A percentile compares a stretch with the other conserved stretches of the same genome.
phyloP scores from a whole-genome alignment of 2,888 invertebrate species.

The Lamellibrachia satsuma region DNA sequence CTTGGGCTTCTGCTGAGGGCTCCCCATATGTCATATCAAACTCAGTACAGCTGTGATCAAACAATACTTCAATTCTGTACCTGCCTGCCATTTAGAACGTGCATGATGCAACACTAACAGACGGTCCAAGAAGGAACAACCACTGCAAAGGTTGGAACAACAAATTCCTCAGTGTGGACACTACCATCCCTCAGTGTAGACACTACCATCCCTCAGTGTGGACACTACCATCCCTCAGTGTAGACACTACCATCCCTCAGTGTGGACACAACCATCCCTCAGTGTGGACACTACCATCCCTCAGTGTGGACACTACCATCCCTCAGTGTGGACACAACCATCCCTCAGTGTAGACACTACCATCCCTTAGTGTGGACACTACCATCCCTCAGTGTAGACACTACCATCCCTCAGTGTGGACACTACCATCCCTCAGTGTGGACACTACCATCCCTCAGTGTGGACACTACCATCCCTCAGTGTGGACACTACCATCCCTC shows the following conservation, averaged over 20 bases:
- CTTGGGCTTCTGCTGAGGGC: slow-evolving; percentile 88
- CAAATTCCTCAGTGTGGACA: too few species aligned
- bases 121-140: too few species aligned
- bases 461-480: not conserved
- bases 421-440: not conserved
- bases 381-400: not conserved
- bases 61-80: too few species aligned
- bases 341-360: too few species aligned
- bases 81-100: too few species aligned
- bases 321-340: too few species aligned
- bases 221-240: not conserved
- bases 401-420: not conserved
- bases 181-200: not conserved
- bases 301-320: not conserved
- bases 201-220: not conserved
- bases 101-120: too few species aligned
- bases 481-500: not conserved
- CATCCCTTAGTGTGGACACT: not conserved
- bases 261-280: not conserved
- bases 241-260: too few species aligned
- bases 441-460: not conserved
- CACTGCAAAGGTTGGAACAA: too few species aligned
- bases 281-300: not conserved
- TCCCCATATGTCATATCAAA: slow-evolving; percentile 69
- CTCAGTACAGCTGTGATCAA: not conserved